Evolutionary conservation across 1,140 invertebrate genomes (phyloP).

Genomic region (Monochamus saltuarius): DNA sequence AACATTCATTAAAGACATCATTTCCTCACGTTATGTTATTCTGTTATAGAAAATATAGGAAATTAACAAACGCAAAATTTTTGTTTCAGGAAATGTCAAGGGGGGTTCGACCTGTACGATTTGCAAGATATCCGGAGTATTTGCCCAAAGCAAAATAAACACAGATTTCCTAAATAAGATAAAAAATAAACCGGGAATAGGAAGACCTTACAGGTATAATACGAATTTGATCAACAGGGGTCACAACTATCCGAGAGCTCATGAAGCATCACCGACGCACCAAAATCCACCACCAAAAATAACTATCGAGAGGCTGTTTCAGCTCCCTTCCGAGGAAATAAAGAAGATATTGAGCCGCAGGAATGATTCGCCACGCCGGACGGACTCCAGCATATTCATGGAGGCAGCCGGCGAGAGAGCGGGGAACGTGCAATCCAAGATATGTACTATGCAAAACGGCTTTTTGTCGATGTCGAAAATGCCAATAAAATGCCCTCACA

Average conservation of each 20-base stretch:
- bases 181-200: constrained; percentile 42
- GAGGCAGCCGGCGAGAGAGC: constrained; percentile 1
- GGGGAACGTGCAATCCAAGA: constrained; percentile 6
- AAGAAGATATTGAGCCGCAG: constrained; percentile 23
- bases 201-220: constrained; percentile 37
- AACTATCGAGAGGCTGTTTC: constrained; percentile 40
- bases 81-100: constrained; percentile 10
- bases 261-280: constrained; percentile 12
- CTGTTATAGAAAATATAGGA: too few relatives aligned
- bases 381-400: constrained; percentile 13
- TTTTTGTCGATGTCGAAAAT: constrained; percentile 30
- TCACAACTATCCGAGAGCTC: constrained; percentile 16
- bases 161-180: constrained; percentile 19
- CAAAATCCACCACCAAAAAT: constrained; percentile 16
- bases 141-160: constrained; percentile 17
- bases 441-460: constrained; percentile 2
- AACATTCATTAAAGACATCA: too few relatives aligned
- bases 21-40: too few relatives aligned
- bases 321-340: constrained; percentile 30
- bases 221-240: constrained; percentile 11
- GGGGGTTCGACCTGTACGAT: constrained; percentile 12
- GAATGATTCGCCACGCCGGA: constrained; percentile 18
- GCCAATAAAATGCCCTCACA: constrained; percentile 44
- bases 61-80: too few relatives aligned
- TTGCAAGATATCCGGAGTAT: constrained; percentile 14